These are phyloP conservation scores for Brachypodius melanocephalos DNA, from an alignment of 2,113 vertebrate genomes.

Conservation along the genomic window DNA sequence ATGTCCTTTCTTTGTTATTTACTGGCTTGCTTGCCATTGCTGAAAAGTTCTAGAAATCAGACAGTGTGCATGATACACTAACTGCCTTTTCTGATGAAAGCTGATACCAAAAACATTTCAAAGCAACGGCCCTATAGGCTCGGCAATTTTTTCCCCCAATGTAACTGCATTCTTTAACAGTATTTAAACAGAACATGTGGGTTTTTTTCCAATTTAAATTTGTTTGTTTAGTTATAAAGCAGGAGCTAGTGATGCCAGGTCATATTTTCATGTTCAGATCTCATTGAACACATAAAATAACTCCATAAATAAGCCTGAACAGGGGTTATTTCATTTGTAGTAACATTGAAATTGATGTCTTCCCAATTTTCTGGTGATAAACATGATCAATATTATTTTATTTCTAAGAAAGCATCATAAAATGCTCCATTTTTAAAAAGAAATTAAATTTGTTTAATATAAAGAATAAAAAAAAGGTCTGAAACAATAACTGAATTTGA, in stretches of 20 bases:
- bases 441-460: background rate
- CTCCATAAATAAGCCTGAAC: background rate
- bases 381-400: background rate
- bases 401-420: background rate
- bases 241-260: background rate
- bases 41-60: background rate
- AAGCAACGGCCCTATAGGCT: background rate
- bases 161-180: background rate
- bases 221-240: background rate
- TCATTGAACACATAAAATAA: background rate
- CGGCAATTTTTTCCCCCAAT: background rate
- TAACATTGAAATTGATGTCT: background rate
- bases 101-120: background rate
- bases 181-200: background rate
- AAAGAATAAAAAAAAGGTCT: background rate
- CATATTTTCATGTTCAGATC: background rate
- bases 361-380: background rate
- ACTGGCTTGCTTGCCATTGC: background rate
- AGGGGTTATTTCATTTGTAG: background rate
- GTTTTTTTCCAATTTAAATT: background rate
- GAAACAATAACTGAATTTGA: background rate
- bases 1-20: background rate
- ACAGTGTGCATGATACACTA: background rate
- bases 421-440: background rate
- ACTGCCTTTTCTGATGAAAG: background rate